Evolutionary conservation across 2,888 invertebrate species (phyloP).

Genomic region (Fissipunctia ypsillon): DNA sequence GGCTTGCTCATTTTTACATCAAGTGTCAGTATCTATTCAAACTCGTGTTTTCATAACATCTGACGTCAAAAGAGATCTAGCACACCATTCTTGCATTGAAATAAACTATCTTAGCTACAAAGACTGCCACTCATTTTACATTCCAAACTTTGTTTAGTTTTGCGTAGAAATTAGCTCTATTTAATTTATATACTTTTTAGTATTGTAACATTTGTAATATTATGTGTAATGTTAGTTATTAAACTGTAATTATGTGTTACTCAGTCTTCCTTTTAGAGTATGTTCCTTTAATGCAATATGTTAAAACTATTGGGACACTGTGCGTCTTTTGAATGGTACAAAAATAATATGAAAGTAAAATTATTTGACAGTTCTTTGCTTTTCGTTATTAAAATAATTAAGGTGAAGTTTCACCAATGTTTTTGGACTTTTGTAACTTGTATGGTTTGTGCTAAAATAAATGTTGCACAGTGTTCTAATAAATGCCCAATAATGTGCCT

Average conservation of each 20-base stretch:
- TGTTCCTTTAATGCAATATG: constrained; percentile 63
- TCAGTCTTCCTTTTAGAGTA: constrained; percentile 67
- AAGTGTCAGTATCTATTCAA: constrained; percentile 2
- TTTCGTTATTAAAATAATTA: background rate
- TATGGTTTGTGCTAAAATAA: background rate
- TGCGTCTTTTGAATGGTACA: constrained; percentile 20
- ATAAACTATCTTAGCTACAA: constrained; percentile 62
- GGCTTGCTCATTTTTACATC: background rate
- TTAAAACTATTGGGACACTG: constrained; percentile 45
- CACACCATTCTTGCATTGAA: constrained; percentile 40
- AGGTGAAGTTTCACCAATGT: background rate
- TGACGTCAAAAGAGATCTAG: constrained; percentile 27
- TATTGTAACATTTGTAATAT: constrained; percentile 71
- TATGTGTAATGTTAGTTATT: constrained; percentile 56
- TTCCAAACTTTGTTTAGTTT: constrained; percentile 77
- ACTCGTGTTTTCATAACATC: constrained; percentile 1
- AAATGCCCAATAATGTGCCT: constrained; percentile 70
- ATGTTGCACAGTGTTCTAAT: constrained; percentile 57
- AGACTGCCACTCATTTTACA: constrained; percentile 78
- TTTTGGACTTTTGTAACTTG: constrained; percentile 2
- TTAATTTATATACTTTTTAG: constrained; percentile 78
- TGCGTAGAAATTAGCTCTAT: constrained; percentile 59
- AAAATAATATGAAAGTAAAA: constrained; percentile 16
- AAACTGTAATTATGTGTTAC: constrained; percentile 65
- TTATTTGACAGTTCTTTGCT: background rate